These are phyloP conservation scores for Pipa parva DNA, from an alignment of 2,113 vertebrate species.

Conservation along the genomic window DNA sequence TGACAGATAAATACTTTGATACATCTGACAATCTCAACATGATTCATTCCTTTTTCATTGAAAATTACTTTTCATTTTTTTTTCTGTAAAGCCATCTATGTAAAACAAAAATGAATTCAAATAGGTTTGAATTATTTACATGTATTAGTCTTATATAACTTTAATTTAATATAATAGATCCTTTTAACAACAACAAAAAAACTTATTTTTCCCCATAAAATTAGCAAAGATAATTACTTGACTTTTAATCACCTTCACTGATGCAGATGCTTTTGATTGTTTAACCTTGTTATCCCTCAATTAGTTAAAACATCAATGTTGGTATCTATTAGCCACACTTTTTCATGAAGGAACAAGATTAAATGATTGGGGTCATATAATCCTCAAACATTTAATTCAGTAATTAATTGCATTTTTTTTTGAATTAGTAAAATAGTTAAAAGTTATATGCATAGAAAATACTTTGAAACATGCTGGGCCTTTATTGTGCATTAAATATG, in stretches of 20 bases:
- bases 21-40: too few relatives aligned
- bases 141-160: too few relatives aligned
- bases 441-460: neutral
- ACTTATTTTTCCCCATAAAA: neutral
- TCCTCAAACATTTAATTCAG: conserved; percentile 53
- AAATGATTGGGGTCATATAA: conserved; percentile 53
- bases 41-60: too few relatives aligned
- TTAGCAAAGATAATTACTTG: neutral
- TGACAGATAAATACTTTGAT: too few relatives aligned
- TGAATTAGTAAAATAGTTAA: conserved; percentile 14
- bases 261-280: conserved; percentile 1
- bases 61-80: too few relatives aligned
- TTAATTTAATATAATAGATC: too few relatives aligned
- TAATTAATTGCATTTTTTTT: conserved; percentile 48
- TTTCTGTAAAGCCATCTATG: too few relatives aligned
- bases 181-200: too few relatives aligned
- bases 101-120: too few relatives aligned
- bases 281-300: conserved; percentile 41
- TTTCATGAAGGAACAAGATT: conserved; percentile 54
- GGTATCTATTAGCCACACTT: conserved; percentile 43
- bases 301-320: conserved; percentile 48
- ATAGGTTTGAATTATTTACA: too few relatives aligned
- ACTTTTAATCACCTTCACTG: conserved; percentile 29
- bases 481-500: neutral
- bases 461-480: neutral